A percentile compares a stretch with the other conserved stretches of the same genome.
Evolutionary conservation across 2,113 vertebrate species (phyloP).

Genomic region (Pelodiscus sinensis): DNA sequence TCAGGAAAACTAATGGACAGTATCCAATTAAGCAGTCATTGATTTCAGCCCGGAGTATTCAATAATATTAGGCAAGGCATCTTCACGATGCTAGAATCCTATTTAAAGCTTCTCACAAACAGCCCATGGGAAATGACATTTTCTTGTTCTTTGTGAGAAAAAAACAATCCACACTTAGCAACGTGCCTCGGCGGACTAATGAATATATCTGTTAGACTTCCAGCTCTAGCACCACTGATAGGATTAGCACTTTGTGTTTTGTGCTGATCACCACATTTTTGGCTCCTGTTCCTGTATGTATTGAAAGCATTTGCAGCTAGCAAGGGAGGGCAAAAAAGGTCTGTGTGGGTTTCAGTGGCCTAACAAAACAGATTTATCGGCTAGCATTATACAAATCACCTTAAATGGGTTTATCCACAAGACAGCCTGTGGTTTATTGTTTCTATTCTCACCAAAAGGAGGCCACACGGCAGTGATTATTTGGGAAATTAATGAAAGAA

Average conservation of each 20-base stretch:
- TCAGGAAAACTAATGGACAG: not conserved
- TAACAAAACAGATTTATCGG: constrained; percentile 5
- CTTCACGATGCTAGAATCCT: not conserved
- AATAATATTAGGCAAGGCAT: not conserved
- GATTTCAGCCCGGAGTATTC: constrained; percentile 31
- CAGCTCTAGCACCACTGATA: not conserved
- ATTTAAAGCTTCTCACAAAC: constrained; percentile 26
- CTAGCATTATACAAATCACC: not conserved
- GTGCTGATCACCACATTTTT: not conserved
- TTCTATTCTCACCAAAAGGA: not conserved
- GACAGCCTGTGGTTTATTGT: not conserved
- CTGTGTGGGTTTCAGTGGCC: not conserved
- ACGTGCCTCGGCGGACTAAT: not conserved
- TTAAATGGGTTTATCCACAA: not conserved
- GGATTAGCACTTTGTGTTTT: constrained; percentile 13
- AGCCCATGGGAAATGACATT: not conserved
- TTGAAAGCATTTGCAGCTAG: not conserved
- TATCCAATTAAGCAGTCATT: not conserved
- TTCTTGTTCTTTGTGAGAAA: not conserved
- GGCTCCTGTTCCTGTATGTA: not conserved
- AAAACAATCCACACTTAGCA: not conserved
- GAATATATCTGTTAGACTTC: constrained; percentile 2
- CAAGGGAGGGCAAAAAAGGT: not conserved
- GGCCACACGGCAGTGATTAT: not conserved
- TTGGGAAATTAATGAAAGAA: not conserved